phyloP scores from a whole-genome alignment of 2,888 invertebrate genomes.

The Villa cingulata region DNA sequence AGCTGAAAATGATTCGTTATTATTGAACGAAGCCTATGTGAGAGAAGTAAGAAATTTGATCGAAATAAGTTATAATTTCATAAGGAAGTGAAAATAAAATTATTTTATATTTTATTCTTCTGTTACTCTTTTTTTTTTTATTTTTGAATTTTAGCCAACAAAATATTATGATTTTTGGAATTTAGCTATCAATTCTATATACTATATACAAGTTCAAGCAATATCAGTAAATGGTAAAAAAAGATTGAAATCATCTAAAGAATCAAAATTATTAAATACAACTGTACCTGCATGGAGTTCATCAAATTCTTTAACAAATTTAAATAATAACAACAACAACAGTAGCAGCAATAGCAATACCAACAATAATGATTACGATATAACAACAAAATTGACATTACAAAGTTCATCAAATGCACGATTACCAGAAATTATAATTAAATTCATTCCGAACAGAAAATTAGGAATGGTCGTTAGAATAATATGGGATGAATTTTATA shows the following conservation, averaged over 20 bases:
- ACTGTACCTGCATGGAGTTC: slow-evolving; percentile 27
- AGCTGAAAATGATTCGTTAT: slow-evolving; percentile 35
- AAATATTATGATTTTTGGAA: slow-evolving; percentile 50
- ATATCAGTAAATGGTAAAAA: slow-evolving; percentile 54
- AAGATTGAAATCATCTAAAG: slow-evolving; percentile 54
- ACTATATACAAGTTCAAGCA: slow-evolving; percentile 68
- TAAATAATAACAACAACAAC: neutral
- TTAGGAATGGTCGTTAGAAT: slow-evolving; percentile 34
- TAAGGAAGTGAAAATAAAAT: neutral
- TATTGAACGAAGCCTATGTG: slow-evolving; percentile 26
- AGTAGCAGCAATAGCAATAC: neutral
- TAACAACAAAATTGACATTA: neutral
- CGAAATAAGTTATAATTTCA: neutral
- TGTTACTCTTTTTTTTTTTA: slow-evolving; percentile 20
- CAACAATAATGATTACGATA: slow-evolving; percentile 5
- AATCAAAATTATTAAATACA: slow-evolving; percentile 56
- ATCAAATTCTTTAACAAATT: neutral
- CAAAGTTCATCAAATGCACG: neutral
- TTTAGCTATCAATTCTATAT: slow-evolving; percentile 53
- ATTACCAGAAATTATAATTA: slow-evolving; percentile 4
- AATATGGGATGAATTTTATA: slow-evolving; percentile 28
- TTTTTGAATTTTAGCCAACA: slow-evolving; percentile 39
- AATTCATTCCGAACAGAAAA: slow-evolving; percentile 30
- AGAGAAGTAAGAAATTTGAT: slow-evolving; percentile 30
- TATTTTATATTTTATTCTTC: neutral